These are phyloP conservation scores for Syrphus vitripennis DNA, from an alignment of 2,888 invertebrate species.

Conservation along the genomic window DNA sequence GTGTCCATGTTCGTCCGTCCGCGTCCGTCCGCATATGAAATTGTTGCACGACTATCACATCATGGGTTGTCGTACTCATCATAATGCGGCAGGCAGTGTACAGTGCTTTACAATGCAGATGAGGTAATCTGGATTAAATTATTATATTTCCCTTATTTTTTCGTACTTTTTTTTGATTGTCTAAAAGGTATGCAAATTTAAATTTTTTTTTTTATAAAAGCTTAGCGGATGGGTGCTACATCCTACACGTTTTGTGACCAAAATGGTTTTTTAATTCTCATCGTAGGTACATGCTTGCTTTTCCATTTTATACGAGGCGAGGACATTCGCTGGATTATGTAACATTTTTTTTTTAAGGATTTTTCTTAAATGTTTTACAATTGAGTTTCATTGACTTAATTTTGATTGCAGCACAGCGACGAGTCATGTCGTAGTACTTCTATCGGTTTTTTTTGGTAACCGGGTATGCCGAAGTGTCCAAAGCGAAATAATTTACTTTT, in stretches of 20 bases:
- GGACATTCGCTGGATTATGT: neutral
- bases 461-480: too few relatives aligned
- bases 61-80: conserved; percentile 22
- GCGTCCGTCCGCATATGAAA: conserved; percentile 26
- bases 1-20: too few relatives aligned
- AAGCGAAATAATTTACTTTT: too few relatives aligned
- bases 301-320: neutral
- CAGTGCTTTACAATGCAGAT: conserved; percentile 66
- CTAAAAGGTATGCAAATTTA: conserved; percentile 46
- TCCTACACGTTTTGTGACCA: neutral
- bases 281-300: neutral
- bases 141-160: conserved; percentile 1
- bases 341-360: neutral
- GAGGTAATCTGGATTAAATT: conserved; percentile 62
- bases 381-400: conserved; percentile 7
- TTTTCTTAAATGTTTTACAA: neutral
- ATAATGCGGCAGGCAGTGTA: conserved; percentile 42
- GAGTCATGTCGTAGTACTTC: neutral
- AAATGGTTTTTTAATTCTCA: neutral
- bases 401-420: neutral
- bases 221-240: neutral
- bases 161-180: conserved; percentile 9
- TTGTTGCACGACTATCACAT: conserved; percentile 46
- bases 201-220: neutral
- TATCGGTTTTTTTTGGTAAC: neutral